Evolutionary conservation across 2,888 invertebrate genomes (phyloP).

Genomic region (Dryobotodes eremita): DNA sequence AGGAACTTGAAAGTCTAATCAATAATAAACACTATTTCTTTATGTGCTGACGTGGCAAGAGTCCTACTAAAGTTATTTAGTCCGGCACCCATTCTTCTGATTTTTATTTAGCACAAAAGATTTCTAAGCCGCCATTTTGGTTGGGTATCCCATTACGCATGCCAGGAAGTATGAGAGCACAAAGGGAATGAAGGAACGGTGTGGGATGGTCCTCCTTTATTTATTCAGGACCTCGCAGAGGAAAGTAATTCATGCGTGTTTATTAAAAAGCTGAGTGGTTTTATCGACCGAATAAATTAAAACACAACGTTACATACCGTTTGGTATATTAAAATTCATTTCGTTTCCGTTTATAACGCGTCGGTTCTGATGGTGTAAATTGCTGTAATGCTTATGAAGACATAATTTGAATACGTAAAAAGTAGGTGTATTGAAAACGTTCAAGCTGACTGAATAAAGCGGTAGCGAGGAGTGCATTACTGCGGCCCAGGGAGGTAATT

Average conservation of each 20-base stretch:
- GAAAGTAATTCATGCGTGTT: constrained; percentile 88
- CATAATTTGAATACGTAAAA: constrained; percentile 51
- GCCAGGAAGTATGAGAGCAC: constrained; percentile 84
- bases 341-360: constrained; percentile 38
- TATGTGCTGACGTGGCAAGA: constrained; percentile 59
- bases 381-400: constrained; percentile 44
- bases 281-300: constrained; percentile 79
- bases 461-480: constrained; percentile 38
- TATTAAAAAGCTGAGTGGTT: constrained; percentile 85
- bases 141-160: constrained; percentile 87
- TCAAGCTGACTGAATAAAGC: neutral
- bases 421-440: constrained; percentile 46
- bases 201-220: constrained; percentile 85
- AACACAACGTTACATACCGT: constrained; percentile 66
- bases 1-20: constrained; percentile 4
- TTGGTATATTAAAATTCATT: constrained; percentile 59
- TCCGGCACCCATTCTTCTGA: constrained; percentile 76
- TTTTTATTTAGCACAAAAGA: constrained; percentile 85
- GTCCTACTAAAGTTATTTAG: constrained; percentile 71
- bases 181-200: constrained; percentile 85
- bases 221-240: constrained; percentile 85
- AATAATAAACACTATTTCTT: constrained; percentile 64
- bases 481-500: constrained; percentile 29
- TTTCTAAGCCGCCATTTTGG: constrained; percentile 80
- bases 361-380: constrained; percentile 46